Conservation (phyloP, 2,888 invertebrate species). For the Apomyelois bistriatella region DNA sequence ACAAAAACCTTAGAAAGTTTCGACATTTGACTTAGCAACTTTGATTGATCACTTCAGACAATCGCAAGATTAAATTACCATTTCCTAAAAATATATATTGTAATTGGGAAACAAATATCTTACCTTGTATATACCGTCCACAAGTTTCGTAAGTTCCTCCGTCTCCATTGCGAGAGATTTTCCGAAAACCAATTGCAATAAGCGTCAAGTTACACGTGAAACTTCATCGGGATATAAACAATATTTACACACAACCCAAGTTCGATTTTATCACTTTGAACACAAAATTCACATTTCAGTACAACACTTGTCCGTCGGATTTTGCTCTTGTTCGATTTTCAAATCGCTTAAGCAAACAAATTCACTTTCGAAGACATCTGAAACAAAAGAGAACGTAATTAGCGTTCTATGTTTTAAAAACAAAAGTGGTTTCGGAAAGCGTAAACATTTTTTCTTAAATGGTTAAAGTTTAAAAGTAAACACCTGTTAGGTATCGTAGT, state of each 20-base stretch:
- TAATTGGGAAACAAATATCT: slow-evolving; percentile 32
- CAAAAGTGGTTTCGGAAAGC: slow-evolving; percentile 14
- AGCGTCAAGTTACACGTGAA: slow-evolving; percentile 59
- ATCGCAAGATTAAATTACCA: slow-evolving; percentile 11
- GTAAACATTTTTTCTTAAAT: not conserved
- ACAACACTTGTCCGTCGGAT: slow-evolving; percentile 39
- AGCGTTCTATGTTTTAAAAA: slow-evolving; percentile 26
- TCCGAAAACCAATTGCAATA: slow-evolving; percentile 49
- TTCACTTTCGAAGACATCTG: slow-evolving; percentile 69
- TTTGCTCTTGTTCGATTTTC: slow-evolving; percentile 40
- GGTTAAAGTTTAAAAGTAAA: slow-evolving; percentile 8
- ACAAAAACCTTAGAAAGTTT: slow-evolving; percentile 9
- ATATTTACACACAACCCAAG: slow-evolving; percentile 46
- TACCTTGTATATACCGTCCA: slow-evolving; percentile 95
- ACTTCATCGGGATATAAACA: slow-evolving; percentile 63
- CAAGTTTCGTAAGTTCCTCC: slow-evolving; percentile 93
- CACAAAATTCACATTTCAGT: slow-evolving; percentile 75
- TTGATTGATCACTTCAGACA: slow-evolving; percentile 11
- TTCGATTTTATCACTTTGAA: slow-evolving; percentile 60
- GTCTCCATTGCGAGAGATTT: slow-evolving; percentile 84
- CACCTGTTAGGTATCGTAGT: slow-evolving; percentile 43
- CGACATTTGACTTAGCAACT: slow-evolving; percentile 8
- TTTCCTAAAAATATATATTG: not conserved
- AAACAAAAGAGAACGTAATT: slow-evolving; percentile 60
- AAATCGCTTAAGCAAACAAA: slow-evolving; percentile 60